Conservation (phyloP, 2,113 vertebrate genomes). For the Colius striatus region DNA sequence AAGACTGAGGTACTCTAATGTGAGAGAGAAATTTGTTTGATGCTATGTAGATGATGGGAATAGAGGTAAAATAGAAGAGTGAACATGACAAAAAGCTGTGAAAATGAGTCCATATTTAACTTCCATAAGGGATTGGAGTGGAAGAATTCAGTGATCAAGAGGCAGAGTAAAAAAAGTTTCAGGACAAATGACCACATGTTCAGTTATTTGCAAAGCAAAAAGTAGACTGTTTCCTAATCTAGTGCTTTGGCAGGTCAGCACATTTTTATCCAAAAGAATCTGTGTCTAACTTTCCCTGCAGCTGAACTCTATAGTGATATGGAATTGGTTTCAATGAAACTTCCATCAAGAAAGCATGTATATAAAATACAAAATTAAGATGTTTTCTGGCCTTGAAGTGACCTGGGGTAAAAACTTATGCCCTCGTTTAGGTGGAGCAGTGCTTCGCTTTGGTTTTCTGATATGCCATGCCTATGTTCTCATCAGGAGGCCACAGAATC, state of each 20-base stretch:
- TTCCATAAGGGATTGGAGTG: neutral
- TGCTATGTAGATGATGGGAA: neutral
- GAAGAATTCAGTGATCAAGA: neutral
- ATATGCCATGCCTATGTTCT: neutral
- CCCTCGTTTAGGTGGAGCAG: neutral
- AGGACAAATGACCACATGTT: neutral
- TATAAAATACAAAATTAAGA: neutral
- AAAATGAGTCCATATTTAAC: neutral
- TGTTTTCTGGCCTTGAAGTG: neutral
- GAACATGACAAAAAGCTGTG: rapidly evolving
- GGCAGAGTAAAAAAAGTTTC: neutral
- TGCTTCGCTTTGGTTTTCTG: neutral
- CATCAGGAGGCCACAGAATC: neutral
- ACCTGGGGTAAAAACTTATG: neutral
- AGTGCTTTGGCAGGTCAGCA: neutral
- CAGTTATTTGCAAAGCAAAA: neutral
- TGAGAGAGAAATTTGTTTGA: neutral
- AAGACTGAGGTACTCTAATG: neutral
- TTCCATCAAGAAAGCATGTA: neutral
- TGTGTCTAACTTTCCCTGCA: neutral
- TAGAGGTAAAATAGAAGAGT: neutral
- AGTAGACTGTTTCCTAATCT: neutral
- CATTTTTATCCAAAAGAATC: neutral
- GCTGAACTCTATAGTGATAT: neutral
- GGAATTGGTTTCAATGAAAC: neutral